These are phyloP conservation scores for Hydrotaea diabolus DNA, from an alignment of 2,888 invertebrate species.

Conservation along the genomic window DNA sequence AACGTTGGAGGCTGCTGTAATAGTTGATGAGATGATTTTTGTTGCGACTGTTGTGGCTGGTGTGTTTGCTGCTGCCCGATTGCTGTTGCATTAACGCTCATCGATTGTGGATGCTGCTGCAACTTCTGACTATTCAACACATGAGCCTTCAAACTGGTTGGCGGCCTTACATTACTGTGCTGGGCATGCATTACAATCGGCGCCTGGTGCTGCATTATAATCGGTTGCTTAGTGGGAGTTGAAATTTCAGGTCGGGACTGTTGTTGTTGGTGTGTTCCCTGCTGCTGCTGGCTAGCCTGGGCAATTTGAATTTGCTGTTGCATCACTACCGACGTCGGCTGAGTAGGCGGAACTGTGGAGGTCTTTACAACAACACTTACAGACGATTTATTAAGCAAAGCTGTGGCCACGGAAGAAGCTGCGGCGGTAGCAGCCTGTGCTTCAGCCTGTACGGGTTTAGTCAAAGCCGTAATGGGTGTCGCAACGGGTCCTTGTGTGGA, in stretches of 20 bases:
- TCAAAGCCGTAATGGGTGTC: slow-evolving; percentile 72
- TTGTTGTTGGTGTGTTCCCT: slow-evolving; percentile 69
- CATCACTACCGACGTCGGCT: slow-evolving; percentile 59
- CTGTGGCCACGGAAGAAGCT: slow-evolving; percentile 66
- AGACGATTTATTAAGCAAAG: slow-evolving; percentile 72
- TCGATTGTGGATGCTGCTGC: slow-evolving; percentile 71
- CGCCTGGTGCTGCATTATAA: slow-evolving; percentile 75
- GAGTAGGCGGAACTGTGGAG: slow-evolving; percentile 66
- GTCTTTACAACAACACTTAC: slow-evolving; percentile 78
- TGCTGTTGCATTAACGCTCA: not conserved
- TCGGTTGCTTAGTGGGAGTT: slow-evolving; percentile 73
- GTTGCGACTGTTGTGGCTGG: slow-evolving; percentile 7
- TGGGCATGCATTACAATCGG: slow-evolving; percentile 78
- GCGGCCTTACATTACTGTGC: slow-evolving; percentile 80
- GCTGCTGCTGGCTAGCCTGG: slow-evolving; percentile 65
- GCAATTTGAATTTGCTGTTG: slow-evolving; percentile 60
- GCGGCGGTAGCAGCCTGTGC: slow-evolving; percentile 65
- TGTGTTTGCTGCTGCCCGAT: slow-evolving; percentile 46
- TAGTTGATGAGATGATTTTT: slow-evolving; percentile 57
- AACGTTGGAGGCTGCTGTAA: slow-evolving; percentile 50
- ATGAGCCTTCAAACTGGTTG: slow-evolving; percentile 84
- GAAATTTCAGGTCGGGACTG: slow-evolving; percentile 71
- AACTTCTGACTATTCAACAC: slow-evolving; percentile 83
- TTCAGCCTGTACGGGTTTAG: slow-evolving; percentile 74
- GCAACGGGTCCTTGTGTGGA: slow-evolving; percentile 51